Evolutionary conservation across 2,797 vertebrate genomes (phyloP).

Genomic region (Leptatherina wallacei): DNA sequence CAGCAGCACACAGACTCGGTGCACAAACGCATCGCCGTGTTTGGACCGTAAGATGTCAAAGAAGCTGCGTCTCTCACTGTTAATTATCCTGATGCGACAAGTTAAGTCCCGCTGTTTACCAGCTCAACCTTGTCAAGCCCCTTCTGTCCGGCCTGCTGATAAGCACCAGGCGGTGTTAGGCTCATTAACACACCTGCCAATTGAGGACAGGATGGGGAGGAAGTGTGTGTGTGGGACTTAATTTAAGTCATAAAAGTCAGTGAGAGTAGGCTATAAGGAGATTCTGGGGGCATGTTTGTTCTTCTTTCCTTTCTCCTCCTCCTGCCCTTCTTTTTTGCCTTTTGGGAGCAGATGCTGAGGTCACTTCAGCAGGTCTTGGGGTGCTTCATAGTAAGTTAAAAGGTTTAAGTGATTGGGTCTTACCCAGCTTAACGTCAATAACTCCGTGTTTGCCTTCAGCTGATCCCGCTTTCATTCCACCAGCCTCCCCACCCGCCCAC

Average conservation of each 20-base stretch:
- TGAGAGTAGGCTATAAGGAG: slow-evolving; percentile 22
- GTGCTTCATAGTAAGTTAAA: slow-evolving; percentile 60
- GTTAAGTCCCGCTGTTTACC: slow-evolving; percentile 73
- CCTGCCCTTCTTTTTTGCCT: slow-evolving; percentile 7
- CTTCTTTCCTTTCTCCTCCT: slow-evolving; percentile 7
- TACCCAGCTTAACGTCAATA: slow-evolving; percentile 75
- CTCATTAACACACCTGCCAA: slow-evolving; percentile 64
- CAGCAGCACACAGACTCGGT: slow-evolving; percentile 24
- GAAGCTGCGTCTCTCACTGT: slow-evolving; percentile 54
- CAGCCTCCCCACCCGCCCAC: neutral
- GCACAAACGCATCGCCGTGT: slow-evolving; percentile 18
- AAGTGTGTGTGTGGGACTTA: neutral
- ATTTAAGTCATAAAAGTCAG: slow-evolving; percentile 35
- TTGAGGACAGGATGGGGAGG: neutral
- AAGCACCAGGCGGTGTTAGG: slow-evolving; percentile 48
- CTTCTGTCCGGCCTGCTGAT: slow-evolving; percentile 64
- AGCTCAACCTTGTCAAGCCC: slow-evolving; percentile 52
- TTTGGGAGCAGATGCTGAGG: slow-evolving; percentile 58
- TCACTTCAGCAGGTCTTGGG: slow-evolving; percentile 45
- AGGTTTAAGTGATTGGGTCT: slow-evolving; percentile 76
- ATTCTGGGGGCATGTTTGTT: slow-evolving; percentile 8
- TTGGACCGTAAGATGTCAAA: slow-evolving; percentile 45
- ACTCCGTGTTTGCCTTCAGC: slow-evolving; percentile 68
- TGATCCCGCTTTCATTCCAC: slow-evolving; percentile 57
- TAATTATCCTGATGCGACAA: slow-evolving; percentile 70